These are phyloP conservation scores for Potorous gilbertii DNA, from an alignment of 2,797 vertebrate species.

Conservation along the genomic window DNA sequence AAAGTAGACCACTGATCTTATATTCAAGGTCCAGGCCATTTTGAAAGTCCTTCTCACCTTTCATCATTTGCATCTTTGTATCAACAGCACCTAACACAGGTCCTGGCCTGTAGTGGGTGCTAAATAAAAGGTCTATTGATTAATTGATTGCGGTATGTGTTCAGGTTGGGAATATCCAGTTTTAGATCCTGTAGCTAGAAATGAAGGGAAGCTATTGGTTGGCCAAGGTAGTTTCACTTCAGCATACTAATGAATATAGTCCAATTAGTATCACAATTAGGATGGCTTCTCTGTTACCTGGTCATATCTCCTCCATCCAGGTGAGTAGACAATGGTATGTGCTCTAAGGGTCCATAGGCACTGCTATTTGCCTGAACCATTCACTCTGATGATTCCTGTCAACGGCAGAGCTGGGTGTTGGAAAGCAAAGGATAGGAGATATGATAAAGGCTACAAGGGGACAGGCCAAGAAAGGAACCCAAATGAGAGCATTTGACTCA, in stretches of 20 bases:
- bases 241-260: slow-evolving; percentile 77
- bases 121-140: background rate
- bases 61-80: no score
- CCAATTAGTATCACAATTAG: slow-evolving; percentile 79
- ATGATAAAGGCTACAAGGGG: background rate
- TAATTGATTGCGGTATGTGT: background rate
- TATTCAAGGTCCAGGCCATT: background rate
- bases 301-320: slow-evolving; percentile 3
- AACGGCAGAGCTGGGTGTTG: background rate
- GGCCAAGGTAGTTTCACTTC: slow-evolving; percentile 77
- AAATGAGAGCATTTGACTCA: no score
- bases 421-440: background rate
- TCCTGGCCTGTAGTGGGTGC: background rate
- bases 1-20: background rate
- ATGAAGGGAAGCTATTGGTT: slow-evolving; percentile 75
- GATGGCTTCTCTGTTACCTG: slow-evolving; percentile 68
- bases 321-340: background rate
- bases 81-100: background rate
- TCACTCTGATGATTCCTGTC: background rate
- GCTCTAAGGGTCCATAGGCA: slow-evolving; percentile 30
- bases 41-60: background rate
- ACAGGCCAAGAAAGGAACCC: background rate
- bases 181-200: slow-evolving; percentile 54
- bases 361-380: background rate
- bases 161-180: slow-evolving; percentile 50